phyloP scores from a whole-genome alignment of 2,113 vertebrate species.

The Otis tarda region DNA sequence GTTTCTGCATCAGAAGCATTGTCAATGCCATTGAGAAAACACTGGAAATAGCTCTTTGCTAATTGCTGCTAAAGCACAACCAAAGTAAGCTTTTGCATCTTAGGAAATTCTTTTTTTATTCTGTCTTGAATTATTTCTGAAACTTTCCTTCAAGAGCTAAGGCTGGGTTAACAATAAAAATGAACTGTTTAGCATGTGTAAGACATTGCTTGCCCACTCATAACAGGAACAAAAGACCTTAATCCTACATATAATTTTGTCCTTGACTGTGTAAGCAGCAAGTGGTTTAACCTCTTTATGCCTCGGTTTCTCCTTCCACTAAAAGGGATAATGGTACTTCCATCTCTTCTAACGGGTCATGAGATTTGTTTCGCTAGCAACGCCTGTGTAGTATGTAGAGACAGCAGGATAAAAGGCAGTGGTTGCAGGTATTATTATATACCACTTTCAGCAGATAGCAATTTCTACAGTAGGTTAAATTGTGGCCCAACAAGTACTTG shows the following conservation, averaged over 20 bases:
- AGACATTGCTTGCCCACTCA: not conserved
- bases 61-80: not conserved
- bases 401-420: not conserved
- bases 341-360: not conserved
- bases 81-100: not conserved
- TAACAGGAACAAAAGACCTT: not conserved
- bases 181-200: not conserved
- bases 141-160: not conserved
- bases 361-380: not conserved
- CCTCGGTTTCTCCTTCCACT: constrained; percentile 33
- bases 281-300: not conserved
- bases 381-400: not conserved
- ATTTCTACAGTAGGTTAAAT: constrained; percentile 61
- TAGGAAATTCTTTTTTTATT: not conserved
- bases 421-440: constrained; percentile 24
- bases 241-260: not conserved
- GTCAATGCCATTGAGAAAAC: not conserved
- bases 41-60: not conserved
- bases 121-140: not conserved
- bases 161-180: not conserved
- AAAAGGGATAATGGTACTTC: not conserved
- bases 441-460: constrained; percentile 22
- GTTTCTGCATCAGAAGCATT: not conserved
- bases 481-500: constrained; percentile 53
- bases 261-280: not conserved